phyloP scores from a whole-genome alignment of 2,888 invertebrate genomes.

The Gandaritis pyraliata region DNA sequence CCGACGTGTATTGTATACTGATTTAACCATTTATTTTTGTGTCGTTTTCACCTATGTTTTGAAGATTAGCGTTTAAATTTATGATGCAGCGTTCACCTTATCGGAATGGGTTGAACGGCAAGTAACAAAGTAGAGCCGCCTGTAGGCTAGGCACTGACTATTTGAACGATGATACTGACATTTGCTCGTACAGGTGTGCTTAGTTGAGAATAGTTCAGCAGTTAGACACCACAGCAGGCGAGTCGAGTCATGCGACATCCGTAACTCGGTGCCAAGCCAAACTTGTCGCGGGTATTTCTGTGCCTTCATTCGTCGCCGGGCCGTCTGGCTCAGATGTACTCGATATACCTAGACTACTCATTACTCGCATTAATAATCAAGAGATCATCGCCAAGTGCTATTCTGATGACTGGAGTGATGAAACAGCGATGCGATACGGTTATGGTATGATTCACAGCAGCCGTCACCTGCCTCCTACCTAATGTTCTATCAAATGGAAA shows the following conservation, averaged over 20 bases:
- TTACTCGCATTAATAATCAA: conserved; percentile 46
- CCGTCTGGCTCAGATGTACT: conserved; percentile 57
- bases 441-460: conserved; percentile 19
- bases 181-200: conserved; percentile 44
- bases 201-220: conserved; percentile 34
- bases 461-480: conserved; percentile 4
- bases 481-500: background rate
- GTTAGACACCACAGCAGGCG: conserved; percentile 42
- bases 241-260: conserved; percentile 45
- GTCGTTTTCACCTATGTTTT: too few relatives aligned
- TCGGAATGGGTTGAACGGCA: too few relatives aligned
- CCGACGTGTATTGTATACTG: background rate
- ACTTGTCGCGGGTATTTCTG: conserved; percentile 50
- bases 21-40: too few relatives aligned
- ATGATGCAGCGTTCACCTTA: too few relatives aligned
- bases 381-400: conserved; percentile 27
- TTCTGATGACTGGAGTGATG: conserved; percentile 18
- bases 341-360: conserved; percentile 32
- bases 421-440: conserved; percentile 15
- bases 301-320: conserved; percentile 50
- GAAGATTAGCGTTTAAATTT: too few relatives aligned
- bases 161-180: conserved; percentile 17
- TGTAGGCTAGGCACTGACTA: conserved; percentile 5
- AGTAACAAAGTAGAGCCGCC: background rate
- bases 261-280: conserved; percentile 50